A percentile compares a stretch with the other conserved stretches of the same genome.
phyloP scores from a whole-genome alignment of 2,888 invertebrate genomes.

The Neoaliturus tenellus region DNA sequence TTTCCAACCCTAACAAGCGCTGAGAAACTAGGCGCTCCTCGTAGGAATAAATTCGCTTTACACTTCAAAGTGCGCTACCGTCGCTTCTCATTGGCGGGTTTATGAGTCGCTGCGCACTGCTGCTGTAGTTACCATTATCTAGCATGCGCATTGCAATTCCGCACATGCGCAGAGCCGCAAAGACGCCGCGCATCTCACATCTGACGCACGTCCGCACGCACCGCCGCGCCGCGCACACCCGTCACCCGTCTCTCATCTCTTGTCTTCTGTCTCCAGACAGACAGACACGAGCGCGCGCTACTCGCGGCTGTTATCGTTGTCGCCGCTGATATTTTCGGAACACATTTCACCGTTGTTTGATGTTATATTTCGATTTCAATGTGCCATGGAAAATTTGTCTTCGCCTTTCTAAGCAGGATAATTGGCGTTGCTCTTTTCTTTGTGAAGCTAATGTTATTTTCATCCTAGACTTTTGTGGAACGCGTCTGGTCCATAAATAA shows the following conservation, averaged over 20 bases:
- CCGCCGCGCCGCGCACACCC: neutral
- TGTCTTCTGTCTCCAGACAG: no score
- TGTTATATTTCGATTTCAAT: neutral
- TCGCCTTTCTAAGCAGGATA: neutral
- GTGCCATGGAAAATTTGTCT: neutral
- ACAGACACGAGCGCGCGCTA: no score
- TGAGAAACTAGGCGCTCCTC: neutral
- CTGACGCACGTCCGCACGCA: neutral
- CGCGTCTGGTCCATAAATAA: no score
- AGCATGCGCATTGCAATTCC: slow-evolving; percentile 18
- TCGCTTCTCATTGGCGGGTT: neutral
- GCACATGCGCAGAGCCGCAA: slow-evolving; percentile 2
- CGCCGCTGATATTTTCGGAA: neutral
- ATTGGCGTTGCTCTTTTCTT: neutral
- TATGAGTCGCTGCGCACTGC: neutral
- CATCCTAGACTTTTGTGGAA: no score
- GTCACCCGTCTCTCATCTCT: neutral
- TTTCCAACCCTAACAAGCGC: neutral
- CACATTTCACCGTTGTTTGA: neutral
- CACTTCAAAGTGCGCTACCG: slow-evolving; percentile 20
- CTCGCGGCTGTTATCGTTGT: neutral
- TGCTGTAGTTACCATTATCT: neutral
- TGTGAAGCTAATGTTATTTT: no score
- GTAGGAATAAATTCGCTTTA: neutral
- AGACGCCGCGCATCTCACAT: slow-evolving; percentile 10